Evolutionary conservation across 2,113 vertebrate genomes (phyloP).

Genomic region (Chrysochloris asiatica): DNA sequence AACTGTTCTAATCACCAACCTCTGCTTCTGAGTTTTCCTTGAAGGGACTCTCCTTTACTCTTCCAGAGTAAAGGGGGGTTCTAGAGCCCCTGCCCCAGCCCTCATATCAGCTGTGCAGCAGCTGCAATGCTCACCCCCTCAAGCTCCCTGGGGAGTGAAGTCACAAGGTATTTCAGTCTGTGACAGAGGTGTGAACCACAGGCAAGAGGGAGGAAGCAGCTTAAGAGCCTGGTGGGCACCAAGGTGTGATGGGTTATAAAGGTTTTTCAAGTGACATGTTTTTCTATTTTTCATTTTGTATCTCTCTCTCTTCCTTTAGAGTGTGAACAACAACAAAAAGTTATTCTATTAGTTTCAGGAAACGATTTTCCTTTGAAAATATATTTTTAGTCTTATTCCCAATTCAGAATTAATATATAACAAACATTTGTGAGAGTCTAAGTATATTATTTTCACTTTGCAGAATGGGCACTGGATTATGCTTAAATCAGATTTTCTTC

Average conservation of each 20-base stretch:
- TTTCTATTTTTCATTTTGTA: not conserved
- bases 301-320: not conserved
- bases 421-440: not conserved
- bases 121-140: not conserved
- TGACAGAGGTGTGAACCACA: slow-evolving; percentile 14
- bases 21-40: not conserved
- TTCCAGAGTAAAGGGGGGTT: not conserved
- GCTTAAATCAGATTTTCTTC: slow-evolving; percentile 9
- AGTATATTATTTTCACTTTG: not conserved
- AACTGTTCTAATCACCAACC: not conserved
- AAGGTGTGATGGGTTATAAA: slow-evolving; percentile 19
- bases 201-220: not conserved
- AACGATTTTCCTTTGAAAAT: slow-evolving; percentile 11
- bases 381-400: not conserved
- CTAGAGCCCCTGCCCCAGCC: too few species aligned
- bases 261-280: not conserved
- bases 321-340: slow-evolving; percentile 14
- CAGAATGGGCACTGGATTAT: not conserved
- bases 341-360: slow-evolving; percentile 31
- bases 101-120: not conserved
- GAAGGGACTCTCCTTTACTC: not conserved
- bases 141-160: not conserved
- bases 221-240: not conserved
- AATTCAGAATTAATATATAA: slow-evolving; percentile 16
- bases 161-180: slow-evolving; percentile 24